Conservation (phyloP, 2,797 vertebrate genomes). For the Fringilla coelebs region DNA sequence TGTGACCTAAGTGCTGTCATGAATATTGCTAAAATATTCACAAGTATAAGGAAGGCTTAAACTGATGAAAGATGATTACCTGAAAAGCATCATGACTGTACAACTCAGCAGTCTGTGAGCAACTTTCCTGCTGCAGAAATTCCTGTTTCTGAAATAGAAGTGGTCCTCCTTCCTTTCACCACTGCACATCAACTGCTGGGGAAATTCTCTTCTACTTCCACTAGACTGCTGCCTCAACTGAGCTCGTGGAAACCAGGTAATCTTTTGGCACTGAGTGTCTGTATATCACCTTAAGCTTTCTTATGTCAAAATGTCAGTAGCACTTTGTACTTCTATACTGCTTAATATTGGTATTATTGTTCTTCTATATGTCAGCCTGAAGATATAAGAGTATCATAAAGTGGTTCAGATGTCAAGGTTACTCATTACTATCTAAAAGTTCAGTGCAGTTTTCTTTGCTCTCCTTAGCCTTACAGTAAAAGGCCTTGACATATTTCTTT, state of each 20-base stretch:
- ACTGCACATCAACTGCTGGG: background rate
- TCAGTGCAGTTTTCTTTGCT: background rate
- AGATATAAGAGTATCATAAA: conserved; percentile 3
- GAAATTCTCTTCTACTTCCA: background rate
- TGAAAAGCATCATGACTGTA: background rate
- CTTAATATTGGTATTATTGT: background rate
- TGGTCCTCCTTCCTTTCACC: background rate
- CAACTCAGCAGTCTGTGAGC: background rate
- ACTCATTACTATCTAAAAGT: conserved; percentile 10
- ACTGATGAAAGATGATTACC: background rate
- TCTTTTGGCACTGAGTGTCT: background rate
- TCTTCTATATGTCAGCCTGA: conserved; percentile 15
- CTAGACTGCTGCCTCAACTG: background rate
- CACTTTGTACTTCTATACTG: background rate
- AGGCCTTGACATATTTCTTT: background rate
- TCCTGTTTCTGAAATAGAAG: background rate
- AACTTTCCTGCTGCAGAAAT: background rate
- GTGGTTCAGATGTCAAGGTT: conserved; percentile 18
- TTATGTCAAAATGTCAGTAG: conserved; percentile 1
- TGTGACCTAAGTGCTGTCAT: background rate
- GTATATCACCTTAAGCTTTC: conserved; percentile 11
- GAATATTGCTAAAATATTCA: background rate
- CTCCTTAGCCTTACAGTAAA: background rate
- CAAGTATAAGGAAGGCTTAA: background rate
- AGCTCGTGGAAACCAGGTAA: background rate